Evolutionary conservation across 2,113 vertebrate genomes (phyloP), one percentile per base, ranked within the genome.

Genomic region (Pteruthius melanotis): DNA sequence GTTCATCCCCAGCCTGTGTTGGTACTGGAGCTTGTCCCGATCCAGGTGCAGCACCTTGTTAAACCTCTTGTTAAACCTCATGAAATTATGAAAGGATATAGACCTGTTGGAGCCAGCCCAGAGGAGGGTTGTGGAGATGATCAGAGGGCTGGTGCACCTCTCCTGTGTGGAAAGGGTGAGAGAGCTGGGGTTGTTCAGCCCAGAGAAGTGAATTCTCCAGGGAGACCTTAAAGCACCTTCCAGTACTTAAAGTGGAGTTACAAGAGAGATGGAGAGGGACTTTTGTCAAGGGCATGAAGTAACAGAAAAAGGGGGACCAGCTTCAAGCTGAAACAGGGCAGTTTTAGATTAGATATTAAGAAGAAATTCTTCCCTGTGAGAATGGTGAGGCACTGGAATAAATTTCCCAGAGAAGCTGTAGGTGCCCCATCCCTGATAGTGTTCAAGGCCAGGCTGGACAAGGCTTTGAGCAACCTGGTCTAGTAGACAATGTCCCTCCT

Each of bases 1-100:
- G 19, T 60, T 39, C 24, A 26, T 53, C 13, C 87, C 24, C 69
- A 75, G 53, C 53, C 50, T 60, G 20, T 68, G 17, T 6, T 22
- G 28, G 11, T 17, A n/a, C 4, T 2, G 0, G n/a, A 39, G 6
- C 1, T 12, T 60, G 39, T 11, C 20, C 5, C 2, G 6, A 33
- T 1, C 7, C n/a, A 31, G 39, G 7, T 53, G 24, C n/a, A 30
- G 28, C 9, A 53, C 19, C 33, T 39, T 26, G 53, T 24, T 61
- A 60, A 57, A 57, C 13, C 17, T 22, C 39, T 40, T 35, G 16
- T 47, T 50, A 66, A 52, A 45, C 3, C 5, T 44, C 16, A 15
- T 10, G 45, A 54, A 14, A 7, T 68, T 47, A 35, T 13, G 6
- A 54, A 47, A 33, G 15, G 26, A 42, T 15, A 24, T 7, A 13